phyloP scores from a whole-genome alignment of 1,140 invertebrate species.

The Spodoptera litura region DNA sequence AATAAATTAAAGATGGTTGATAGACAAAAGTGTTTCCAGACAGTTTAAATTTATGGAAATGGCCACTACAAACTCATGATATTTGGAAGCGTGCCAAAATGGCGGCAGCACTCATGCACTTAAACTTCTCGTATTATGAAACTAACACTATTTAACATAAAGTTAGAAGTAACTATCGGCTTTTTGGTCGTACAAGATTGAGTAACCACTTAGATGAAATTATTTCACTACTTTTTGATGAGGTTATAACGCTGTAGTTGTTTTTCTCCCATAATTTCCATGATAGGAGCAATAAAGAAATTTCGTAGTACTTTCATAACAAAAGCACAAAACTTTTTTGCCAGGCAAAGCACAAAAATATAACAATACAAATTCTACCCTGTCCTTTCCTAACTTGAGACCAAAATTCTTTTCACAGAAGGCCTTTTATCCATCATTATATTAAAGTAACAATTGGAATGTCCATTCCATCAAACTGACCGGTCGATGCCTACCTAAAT shows the following conservation, averaged over 20 bases:
- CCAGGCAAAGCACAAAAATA: too few relatives aligned
- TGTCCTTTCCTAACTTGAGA: background rate
- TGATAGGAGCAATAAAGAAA: too few relatives aligned
- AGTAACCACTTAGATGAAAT: conserved; percentile 9
- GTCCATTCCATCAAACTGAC: background rate
- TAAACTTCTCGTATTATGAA: background rate
- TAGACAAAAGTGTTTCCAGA: background rate
- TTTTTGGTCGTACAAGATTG: background rate
- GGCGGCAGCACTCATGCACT: background rate
- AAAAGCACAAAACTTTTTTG: too few relatives aligned
- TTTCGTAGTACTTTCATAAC: background rate
- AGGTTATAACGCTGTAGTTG: too few relatives aligned
- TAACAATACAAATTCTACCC: too few relatives aligned
- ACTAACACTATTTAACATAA: background rate
- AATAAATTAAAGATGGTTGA: background rate
- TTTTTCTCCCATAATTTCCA: too few relatives aligned
- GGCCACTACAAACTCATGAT: background rate
- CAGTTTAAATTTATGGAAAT: conserved; percentile 9
- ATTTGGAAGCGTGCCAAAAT: conserved; percentile 8
- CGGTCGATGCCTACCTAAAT: background rate
- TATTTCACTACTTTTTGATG: background rate
- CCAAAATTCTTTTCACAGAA: background rate
- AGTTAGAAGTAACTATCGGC: background rate
- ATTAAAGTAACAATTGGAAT: background rate
- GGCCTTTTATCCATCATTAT: background rate